Base-by-base conservation (phyloP, 1,140 invertebrate genomes). In the Oryctes rhinoceros region DNA sequence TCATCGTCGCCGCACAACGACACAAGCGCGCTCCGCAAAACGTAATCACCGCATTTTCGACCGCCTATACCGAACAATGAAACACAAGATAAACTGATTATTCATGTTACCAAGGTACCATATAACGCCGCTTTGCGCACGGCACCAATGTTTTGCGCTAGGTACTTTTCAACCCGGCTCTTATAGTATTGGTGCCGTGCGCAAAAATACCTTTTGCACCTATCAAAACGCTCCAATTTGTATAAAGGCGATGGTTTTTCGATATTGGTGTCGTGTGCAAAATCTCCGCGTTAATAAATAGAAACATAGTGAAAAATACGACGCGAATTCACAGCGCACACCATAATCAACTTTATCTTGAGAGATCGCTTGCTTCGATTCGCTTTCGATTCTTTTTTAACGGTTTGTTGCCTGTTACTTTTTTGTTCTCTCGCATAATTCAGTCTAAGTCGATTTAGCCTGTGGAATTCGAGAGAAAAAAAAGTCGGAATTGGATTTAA, bases 1-100 rank as follows among this genome's bases (percentile, higher is more conserved):
- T 53, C 11, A 15, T 18, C 13, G 49, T 53, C 11, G n/a, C 13
- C 13, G 49, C 49, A 53, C 80, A 20, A 81, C 80, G 82, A 80
- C 37, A 20, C 20, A n/a, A 4, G 10, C 20, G 18, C 65, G 10
- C n/a, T 11, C 65, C 13, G 18, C 30, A 24, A 15, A 67, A 30
- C 65, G 65, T 18, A 67, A 13, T 67, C 65, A 18, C 30, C 5
- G 44, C 37, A 76, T 76, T 76, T 76, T 35, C 65, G 18, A 24
- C 5, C 10, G 24, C 65, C 30, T 67, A 76, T 44, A 18, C 44
- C 74, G 74, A 76, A 76, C 74, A 76, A 76, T 76, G n/a, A 24
- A 67, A 67, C 65, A 67, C 74, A 47, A 39, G 37, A 48, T 44
- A 44, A 76, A 76, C 74, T 76, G 44, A 76, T 76, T 76, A 48